Base-by-base conservation (phyloP, 1,140 invertebrate genomes). In the Microplitis mediator region DNA sequence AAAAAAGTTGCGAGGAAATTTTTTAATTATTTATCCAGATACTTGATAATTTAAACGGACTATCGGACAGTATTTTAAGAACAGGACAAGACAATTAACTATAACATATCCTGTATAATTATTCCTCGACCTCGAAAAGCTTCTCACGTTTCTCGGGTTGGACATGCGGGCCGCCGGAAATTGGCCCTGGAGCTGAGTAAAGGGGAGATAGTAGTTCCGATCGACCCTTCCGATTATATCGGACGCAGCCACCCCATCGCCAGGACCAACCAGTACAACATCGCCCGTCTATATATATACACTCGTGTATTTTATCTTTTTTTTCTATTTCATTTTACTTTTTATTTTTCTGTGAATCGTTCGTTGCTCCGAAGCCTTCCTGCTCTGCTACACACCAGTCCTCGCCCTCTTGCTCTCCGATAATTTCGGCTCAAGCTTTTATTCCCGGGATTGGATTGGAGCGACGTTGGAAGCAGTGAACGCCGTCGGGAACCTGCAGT, bases 181-280 rank as follows among this genome's bases (percentile, higher is more conserved):
- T 71, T 65, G 70, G 52, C 62, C 51, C 23, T 54, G 60, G 51
- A 71, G 61, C 36, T 71, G 69, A 50, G 31, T 56, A 50, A 39
- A 56, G 62, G 62, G 23, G 39, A 71, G 60, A 65, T 51, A 64
- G 62, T 16, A 14, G 62, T 54, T 56, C 51, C 63, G 70, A 71
- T 71, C 70, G 70, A 71, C 70, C 70, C 62, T 65, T 71, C 70
- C 70, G 70, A 71, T 71, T 65, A 71, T 63, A 71, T 71, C 70
- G 51, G 70, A 71, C 63, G 70, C 54, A 64, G 60, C 69, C 2
- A 36, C 67, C 67, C 32, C 39, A 45, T 62, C 32, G 23, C 36
- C 35, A 31, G 60, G 11, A 62, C 60, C 60, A 34, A 36, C 52
- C 13, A 64, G 39, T 14, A 64, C 14, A 14, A 61, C 14, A 14